phyloP scores from a whole-genome alignment of 2,888 invertebrate species.

The Polyommatus iphigenia region DNA sequence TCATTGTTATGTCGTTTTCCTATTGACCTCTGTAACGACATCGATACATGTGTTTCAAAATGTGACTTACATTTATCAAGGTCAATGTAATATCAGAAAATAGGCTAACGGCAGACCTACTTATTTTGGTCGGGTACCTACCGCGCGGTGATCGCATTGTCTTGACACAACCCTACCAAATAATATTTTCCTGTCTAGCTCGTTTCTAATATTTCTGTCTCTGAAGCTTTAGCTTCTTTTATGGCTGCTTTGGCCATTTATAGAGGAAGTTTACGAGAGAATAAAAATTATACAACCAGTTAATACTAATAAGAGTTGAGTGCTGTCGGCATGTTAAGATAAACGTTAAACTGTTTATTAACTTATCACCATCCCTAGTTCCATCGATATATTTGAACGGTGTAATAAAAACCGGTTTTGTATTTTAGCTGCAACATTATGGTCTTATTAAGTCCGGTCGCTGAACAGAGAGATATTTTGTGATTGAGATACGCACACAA shows the following conservation, averaged over 20 bases:
- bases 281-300: slow-evolving; percentile 21
- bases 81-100: not conserved
- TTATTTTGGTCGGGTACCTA: too few species aligned
- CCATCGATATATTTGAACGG: not conserved
- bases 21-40: slow-evolving; percentile 4
- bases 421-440: too few species aligned
- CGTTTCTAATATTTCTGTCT: not conserved
- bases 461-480: too few species aligned
- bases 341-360: not conserved
- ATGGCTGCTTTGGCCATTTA: not conserved
- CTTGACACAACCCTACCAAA: too few species aligned
- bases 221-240: not conserved
- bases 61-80: not conserved
- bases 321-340: not conserved
- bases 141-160: too few species aligned
- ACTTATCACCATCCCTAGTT: not conserved
- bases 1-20: not conserved
- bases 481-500: too few species aligned
- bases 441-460: too few species aligned
- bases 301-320: slow-evolving; percentile 9
- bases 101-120: too few species aligned
- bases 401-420: not conserved
- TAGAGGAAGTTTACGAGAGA: slow-evolving; percentile 1
- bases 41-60: not conserved
- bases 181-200: not conserved